Conservation (phyloP, 2,797 vertebrate species). For the Hippocampus kuda region DNA sequence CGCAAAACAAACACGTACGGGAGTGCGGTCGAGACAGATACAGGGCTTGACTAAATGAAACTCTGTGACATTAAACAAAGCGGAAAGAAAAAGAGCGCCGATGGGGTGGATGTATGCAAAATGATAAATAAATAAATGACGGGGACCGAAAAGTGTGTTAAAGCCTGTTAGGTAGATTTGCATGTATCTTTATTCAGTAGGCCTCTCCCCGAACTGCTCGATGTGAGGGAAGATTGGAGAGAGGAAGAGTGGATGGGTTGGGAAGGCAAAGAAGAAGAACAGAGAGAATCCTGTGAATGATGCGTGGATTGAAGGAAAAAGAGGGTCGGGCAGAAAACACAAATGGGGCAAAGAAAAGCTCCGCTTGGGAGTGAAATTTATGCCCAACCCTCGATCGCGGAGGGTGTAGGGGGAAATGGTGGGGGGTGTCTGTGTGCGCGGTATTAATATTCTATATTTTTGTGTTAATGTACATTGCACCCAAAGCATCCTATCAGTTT, state of each 20-base stretch:
- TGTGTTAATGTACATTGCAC: no score
- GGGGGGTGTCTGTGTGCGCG: no score
- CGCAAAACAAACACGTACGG: slow-evolving; percentile 12
- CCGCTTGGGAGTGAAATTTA: background rate
- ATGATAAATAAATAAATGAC: slow-evolving; percentile 14
- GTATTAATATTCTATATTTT: no score
- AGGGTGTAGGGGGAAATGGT: no score
- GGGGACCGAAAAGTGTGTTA: slow-evolving; percentile 33
- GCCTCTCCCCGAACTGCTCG: slow-evolving; percentile 19
- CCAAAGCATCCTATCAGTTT: no score
- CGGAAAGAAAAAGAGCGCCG: slow-evolving; percentile 8
- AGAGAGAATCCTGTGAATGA: background rate
- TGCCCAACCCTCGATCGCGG: no score
- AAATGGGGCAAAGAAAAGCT: background rate
- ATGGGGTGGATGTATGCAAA: slow-evolving; percentile 15
- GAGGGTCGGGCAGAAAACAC: background rate
- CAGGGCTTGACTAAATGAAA: background rate
- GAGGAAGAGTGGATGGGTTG: slow-evolving; percentile 11
- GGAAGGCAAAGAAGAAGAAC: slow-evolving; percentile 13
- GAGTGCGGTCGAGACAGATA: background rate
- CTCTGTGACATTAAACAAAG: slow-evolving; percentile 22
- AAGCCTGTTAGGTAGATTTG: slow-evolving; percentile 46
- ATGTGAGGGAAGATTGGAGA: slow-evolving; percentile 30
- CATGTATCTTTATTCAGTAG: slow-evolving; percentile 43
- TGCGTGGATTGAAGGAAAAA: background rate